A percentile compares a stretch with the other conserved stretches of the same genome.
phyloP scores from a whole-genome alignment of 2,113 vertebrate genomes.

The Lethenteron camtschaticum region DNA sequence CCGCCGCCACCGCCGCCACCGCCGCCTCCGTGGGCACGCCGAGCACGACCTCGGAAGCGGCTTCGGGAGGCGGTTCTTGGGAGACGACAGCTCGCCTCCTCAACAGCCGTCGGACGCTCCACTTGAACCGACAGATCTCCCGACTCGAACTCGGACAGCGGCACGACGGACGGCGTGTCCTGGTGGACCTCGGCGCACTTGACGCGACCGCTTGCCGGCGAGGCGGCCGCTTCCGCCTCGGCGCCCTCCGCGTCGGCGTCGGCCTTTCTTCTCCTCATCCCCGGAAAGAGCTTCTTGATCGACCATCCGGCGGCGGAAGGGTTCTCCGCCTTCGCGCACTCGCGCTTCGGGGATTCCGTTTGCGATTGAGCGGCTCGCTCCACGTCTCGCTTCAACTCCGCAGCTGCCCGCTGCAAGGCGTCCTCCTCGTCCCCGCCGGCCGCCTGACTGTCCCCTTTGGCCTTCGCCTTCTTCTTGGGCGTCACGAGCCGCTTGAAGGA shows the following conservation, averaged over 20 bases:
- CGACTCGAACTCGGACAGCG: conserved; percentile 1
- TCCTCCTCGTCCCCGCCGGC: neutral
- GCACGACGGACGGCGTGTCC: conserved; percentile 5
- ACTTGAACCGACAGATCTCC: too few relatives aligned
- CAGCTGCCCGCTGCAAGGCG: neutral
- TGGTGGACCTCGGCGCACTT: neutral
- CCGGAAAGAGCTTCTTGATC: neutral
- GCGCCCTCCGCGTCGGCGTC: neutral
- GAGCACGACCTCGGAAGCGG: too few relatives aligned
- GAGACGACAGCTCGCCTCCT: too few relatives aligned
- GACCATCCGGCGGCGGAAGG: neutral
- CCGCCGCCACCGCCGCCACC: too few relatives aligned
- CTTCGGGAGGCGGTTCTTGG: too few relatives aligned
- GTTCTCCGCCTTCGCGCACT: neutral
- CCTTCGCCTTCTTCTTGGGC: neutral
- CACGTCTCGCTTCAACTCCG: neutral
- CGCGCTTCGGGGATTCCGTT: neutral
- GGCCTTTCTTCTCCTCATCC: neutral
- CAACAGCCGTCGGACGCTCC: too few relatives aligned
- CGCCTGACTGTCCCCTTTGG: neutral
- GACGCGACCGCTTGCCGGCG: neutral
- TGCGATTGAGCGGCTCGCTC: neutral
- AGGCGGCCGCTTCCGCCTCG: neutral
- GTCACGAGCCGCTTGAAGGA: conserved; percentile 1
- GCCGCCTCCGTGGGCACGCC: too few relatives aligned